These are phyloP conservation scores for Pitangus sulphuratus DNA, from an alignment of 2,797 vertebrate genomes.

Conservation along the genomic window DNA sequence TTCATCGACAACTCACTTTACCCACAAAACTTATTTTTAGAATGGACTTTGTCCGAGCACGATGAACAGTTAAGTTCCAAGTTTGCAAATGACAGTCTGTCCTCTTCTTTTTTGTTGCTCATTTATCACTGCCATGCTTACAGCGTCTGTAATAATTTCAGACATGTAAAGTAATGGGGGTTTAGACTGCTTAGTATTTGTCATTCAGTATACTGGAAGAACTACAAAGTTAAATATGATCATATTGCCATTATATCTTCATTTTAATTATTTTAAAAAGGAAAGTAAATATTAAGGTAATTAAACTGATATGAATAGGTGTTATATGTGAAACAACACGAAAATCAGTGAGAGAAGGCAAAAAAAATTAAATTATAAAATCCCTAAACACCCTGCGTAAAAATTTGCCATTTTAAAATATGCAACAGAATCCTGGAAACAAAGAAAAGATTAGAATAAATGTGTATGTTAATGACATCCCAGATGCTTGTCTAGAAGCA, in stretches of 20 bases:
- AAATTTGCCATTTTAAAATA: neutral
- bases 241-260: neutral
- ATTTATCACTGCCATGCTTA: conserved; percentile 20
- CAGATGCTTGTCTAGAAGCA: neutral
- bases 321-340: neutral
- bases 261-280: neutral
- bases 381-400: neutral
- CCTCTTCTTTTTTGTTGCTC: neutral
- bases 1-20: neutral
- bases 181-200: neutral
- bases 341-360: neutral
- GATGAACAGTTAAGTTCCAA: neutral
- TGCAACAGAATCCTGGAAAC: neutral
- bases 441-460: neutral
- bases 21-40: neutral
- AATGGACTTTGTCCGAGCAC: neutral
- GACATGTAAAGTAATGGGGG: neutral
- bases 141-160: neutral
- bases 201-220: neutral
- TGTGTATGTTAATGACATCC: neutral
- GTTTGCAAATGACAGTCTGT: neutral
- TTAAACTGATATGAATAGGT: neutral
- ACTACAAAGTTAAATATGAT: neutral
- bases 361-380: neutral
- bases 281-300: neutral